A percentile compares a stretch with the other conserved stretches of the same genome.
phyloP scores from a whole-genome alignment of 2,113 vertebrate genomes.

The Cololabis saira region DNA sequence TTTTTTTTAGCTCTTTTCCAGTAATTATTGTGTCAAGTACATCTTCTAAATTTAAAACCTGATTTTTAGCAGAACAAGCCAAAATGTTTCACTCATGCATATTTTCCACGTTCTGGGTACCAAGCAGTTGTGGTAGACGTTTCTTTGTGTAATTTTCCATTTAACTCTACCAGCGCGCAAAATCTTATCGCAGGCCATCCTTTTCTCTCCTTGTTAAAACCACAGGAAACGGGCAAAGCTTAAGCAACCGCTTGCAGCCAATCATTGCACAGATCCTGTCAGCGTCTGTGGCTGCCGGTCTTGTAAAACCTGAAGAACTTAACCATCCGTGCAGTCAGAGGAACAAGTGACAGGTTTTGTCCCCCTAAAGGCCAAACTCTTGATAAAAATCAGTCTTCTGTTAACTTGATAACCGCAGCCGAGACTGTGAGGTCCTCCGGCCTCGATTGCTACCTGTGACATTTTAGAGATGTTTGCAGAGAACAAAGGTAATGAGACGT shows the following conservation, averaged over 20 bases:
- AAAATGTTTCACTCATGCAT: neutral
- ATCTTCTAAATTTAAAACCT: neutral
- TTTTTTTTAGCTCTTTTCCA: too few relatives aligned
- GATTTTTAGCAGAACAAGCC: neutral
- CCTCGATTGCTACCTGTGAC: neutral
- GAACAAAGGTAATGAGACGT: slow-evolving; percentile 32
- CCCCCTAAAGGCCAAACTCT: too few relatives aligned
- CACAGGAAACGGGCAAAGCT: slow-evolving; percentile 73
- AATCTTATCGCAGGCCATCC: slow-evolving; percentile 37
- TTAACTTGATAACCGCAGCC: neutral
- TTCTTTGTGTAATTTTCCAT: slow-evolving; percentile 31
- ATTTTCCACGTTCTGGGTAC: neutral
- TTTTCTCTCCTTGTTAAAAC: slow-evolving; percentile 47
- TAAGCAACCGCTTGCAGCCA: slow-evolving; percentile 59
- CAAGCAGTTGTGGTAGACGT: slow-evolving; percentile 15
- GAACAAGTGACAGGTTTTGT: neutral
- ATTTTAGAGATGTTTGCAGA: neutral
- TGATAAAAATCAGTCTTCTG: neutral
- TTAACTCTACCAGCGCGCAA: neutral
- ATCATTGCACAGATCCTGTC: slow-evolving; percentile 53
- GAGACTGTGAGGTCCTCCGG: neutral
- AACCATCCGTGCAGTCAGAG: slow-evolving; percentile 10
- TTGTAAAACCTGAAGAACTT: slow-evolving; percentile 8
- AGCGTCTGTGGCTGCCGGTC: slow-evolving; percentile 6
- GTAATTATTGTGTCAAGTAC: too few relatives aligned